phyloP scores from a whole-genome alignment of 2,888 invertebrate species.

The Trichacis sp. region DNA sequence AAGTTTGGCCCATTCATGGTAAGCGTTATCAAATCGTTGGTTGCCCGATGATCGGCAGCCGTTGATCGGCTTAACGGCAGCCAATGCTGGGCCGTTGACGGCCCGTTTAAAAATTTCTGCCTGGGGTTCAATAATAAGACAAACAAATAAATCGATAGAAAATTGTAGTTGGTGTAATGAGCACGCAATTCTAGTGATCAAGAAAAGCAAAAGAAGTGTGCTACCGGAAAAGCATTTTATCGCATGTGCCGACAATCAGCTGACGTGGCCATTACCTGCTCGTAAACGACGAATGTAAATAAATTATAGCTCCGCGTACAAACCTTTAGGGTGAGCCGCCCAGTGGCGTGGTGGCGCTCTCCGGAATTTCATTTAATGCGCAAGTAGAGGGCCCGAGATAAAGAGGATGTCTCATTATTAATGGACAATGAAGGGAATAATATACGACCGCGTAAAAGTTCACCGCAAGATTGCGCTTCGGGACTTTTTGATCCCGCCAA shows the following conservation, averaged over 20 bases:
- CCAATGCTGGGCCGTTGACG: no score
- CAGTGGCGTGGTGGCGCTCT: conserved; percentile 10
- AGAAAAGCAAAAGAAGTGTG: conserved; percentile 19
- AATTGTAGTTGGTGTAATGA: conserved; percentile 4
- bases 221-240: conserved; percentile 25
- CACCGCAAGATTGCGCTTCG: conserved; percentile 4
- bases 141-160: conserved; percentile 15
- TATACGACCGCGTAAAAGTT: conserved; percentile 14
- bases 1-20: no score
- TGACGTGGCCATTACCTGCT: conserved; percentile 18
- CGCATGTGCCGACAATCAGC: conserved; percentile 14
- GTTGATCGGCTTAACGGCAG: no score
- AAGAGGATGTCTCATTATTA: conserved; percentile 17
- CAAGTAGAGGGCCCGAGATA: conserved; percentile 11
- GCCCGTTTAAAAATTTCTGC: no score
- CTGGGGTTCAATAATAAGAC: background rate
- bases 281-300: conserved; percentile 28
- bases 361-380: conserved; percentile 23
- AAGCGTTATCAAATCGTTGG: no score
- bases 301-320: conserved; percentile 21
- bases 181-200: conserved; percentile 6
- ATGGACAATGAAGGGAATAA: conserved; percentile 18
- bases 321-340: conserved; percentile 24
- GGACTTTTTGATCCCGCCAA: conserved; percentile 1
- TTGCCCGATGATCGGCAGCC: no score